Base-by-base conservation (phyloP, 2,888 invertebrate species). In the Pogonocherus hispidulus region DNA sequence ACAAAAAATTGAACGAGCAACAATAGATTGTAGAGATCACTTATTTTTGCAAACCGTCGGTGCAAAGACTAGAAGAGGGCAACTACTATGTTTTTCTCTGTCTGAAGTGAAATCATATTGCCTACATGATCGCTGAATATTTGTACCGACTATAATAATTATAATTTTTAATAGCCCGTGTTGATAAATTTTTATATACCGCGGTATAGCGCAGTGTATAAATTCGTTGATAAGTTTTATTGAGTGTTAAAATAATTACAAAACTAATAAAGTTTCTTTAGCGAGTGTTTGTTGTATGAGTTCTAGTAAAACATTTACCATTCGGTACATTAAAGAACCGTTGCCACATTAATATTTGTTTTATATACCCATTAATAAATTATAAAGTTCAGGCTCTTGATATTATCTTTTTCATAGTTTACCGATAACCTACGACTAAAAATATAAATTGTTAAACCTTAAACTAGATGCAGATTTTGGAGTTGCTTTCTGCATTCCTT, bases 201-300 rank as follows among this genome's bases (percentile, higher is more conserved):
- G 19, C 32, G 32, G 18, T 22, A 11, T 49, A 52, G 32, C 14
- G 8, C 9, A 52, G 32, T 32, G 52, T 6, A 51, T 51, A 52
- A 18, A 52, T 32, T 52, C 16, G 32, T 32, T 52, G 52, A 52
- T 52, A 52, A 52, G 32, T 14, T 52, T 32, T 52, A 52, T 52
- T 52, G 37, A 55, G 55, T 41, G 55, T 22, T 55, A 55, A 55
- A 55, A 37, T 41, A 41, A 55, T 55, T 55, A 55, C 20, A 5
- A 55, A 54, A 55, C 14, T 27, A 52, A 52, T 52, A 52, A 32
- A 32, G 11, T 32, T 52, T 32, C 52, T 41, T 55, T 41, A 41
- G n/a, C 18, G 37, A 20, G 19, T 22, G 22, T 20, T 19, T 37
- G 20, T 55, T 55, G n/a, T 18, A n/a, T 14, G 22, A 44, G 44